phyloP scores from a whole-genome alignment of 2,113 vertebrate genomes.

The Azemiops feae region DNA sequence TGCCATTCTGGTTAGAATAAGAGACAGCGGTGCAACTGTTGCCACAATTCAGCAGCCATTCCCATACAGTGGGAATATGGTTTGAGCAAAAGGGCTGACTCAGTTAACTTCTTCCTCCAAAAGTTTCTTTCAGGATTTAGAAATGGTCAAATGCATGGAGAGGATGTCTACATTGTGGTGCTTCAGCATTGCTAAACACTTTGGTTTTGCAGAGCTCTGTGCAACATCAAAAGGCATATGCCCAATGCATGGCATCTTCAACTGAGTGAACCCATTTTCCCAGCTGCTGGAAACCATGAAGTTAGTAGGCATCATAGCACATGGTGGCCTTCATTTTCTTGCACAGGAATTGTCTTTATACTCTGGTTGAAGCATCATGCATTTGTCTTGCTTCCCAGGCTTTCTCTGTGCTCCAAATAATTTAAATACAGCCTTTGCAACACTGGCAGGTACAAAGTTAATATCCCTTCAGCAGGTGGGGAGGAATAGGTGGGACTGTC shows the following conservation, averaged over 20 bases:
- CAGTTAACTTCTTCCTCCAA: background rate
- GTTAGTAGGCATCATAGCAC: constrained; percentile 6
- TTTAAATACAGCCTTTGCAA: background rate
- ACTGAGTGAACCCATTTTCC: background rate
- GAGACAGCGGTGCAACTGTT: background rate
- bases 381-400: background rate
- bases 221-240: background rate
- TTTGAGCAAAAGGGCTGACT: background rate
- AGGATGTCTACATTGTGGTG: background rate
- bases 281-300: background rate
- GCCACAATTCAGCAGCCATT: background rate
- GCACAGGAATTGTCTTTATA: constrained; percentile 15
- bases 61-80: constrained; percentile 6
- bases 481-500: background rate
- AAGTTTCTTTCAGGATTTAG: background rate
- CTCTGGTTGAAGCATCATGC: background rate
- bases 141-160: background rate
- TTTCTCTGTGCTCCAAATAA: background rate
- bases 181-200: background rate
- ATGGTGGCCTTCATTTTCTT: background rate
- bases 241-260: background rate
- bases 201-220: background rate
- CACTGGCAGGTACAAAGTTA: background rate
- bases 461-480: background rate
- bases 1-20: background rate